A percentile compares a stretch with the other conserved stretches of the same genome.
phyloP scores from a whole-genome alignment of 2,797 vertebrate genomes.

The Coregonus ussuriensis region DNA sequence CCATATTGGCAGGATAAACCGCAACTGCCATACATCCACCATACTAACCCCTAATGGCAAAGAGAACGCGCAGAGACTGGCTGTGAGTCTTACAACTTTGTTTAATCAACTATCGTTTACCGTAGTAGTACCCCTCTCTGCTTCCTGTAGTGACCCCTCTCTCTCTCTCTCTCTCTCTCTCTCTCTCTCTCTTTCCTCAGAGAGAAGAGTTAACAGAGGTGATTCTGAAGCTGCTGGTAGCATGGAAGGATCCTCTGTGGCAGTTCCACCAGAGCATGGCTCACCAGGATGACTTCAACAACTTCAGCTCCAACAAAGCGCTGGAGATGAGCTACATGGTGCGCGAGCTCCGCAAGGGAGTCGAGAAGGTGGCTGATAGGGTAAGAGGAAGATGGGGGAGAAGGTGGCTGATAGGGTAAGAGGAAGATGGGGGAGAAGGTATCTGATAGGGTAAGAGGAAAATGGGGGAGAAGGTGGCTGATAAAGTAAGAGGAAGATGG shows the following conservation, averaged over 20 bases:
- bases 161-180: neutral
- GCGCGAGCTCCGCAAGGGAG: constrained; percentile 77
- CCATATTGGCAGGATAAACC: constrained; percentile 70
- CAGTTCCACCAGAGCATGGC: constrained; percentile 78
- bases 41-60: constrained; percentile 83
- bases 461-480: too few species aligned
- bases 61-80: constrained; percentile 80
- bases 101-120: neutral
- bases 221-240: constrained; percentile 80
- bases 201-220: constrained; percentile 79
- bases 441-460: too few species aligned
- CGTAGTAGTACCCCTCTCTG: neutral
- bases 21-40: constrained; percentile 80
- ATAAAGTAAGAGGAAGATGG: too few species aligned
- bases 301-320: constrained; percentile 78
- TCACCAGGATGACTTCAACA: constrained; percentile 69
- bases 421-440: neutral
- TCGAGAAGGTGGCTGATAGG: constrained; percentile 82
- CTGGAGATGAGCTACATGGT: constrained; percentile 83
- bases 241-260: constrained; percentile 82
- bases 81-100: constrained; percentile 63
- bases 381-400: constrained; percentile 33
- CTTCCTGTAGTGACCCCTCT: neutral
- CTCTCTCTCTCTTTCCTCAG: constrained; percentile 46
- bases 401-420: constrained; percentile 16